A percentile compares a stretch with the other conserved stretches of the same genome.
Evolutionary conservation across 2,113 vertebrate genomes (phyloP).

Genomic region (Himantopus leucocephalus): DNA sequence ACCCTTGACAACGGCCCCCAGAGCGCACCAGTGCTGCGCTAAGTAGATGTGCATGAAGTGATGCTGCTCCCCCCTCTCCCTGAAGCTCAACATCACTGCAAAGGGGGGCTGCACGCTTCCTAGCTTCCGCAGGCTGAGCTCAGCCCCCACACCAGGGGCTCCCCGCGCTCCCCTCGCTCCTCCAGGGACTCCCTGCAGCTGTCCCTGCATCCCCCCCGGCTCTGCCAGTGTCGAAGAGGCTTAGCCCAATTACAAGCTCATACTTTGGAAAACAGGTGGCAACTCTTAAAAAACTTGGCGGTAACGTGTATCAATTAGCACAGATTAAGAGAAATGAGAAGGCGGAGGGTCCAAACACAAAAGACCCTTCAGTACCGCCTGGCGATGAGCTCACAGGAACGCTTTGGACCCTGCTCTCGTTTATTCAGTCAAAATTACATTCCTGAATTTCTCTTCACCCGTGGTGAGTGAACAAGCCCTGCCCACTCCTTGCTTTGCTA

Average conservation of each 20-base stretch:
- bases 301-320: background rate
- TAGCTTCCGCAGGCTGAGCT: background rate
- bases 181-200: background rate
- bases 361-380: background rate
- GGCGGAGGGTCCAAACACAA: background rate
- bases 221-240: background rate
- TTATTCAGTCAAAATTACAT: background rate
- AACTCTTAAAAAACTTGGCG: background rate
- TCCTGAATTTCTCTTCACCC: background rate
- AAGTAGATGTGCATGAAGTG: fast-evolving
- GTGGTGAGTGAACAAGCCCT: fast-evolving
- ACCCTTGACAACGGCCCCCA: background rate
- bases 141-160: background rate
- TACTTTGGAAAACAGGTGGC: background rate
- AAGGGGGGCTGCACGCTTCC: background rate
- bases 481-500: background rate
- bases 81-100: background rate
- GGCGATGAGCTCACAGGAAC: background rate
- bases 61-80: background rate
- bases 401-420: background rate
- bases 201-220: background rate
- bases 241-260: background rate
- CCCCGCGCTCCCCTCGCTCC: background rate
- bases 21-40: background rate
- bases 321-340: background rate